Conservation (phyloP, 2,797 vertebrate genomes). For the Apodemus agrarius region DNA sequence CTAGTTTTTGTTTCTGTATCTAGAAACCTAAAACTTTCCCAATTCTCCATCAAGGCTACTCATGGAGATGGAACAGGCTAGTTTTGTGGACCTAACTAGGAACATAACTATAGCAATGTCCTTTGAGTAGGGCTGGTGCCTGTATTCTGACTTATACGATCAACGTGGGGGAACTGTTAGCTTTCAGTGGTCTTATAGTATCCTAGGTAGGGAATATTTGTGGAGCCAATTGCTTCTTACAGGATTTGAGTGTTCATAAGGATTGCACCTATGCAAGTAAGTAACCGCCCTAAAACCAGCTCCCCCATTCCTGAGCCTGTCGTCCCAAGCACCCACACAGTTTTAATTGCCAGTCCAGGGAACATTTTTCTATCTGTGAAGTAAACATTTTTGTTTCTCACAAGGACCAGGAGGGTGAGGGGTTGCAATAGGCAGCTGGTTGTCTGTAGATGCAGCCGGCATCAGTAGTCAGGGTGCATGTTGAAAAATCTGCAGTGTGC, state of each 20-base stretch:
- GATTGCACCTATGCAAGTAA: slow-evolving; percentile 2
- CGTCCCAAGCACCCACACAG: not conserved
- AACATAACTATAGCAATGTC: not conserved
- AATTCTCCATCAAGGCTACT: not conserved
- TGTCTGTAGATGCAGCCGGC: not conserved
- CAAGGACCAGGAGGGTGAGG: not conserved
- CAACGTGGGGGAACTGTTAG: not conserved
- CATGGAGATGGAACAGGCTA: not conserved
- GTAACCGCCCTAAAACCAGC: not conserved
- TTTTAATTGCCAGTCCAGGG: not conserved
- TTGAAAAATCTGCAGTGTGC: not conserved
- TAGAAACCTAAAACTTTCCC: slow-evolving; percentile 5
- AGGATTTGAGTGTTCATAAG: not conserved
- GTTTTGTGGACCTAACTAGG: not conserved
- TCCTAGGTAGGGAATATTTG: not conserved
- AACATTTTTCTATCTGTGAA: not conserved
- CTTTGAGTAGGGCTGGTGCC: not conserved
- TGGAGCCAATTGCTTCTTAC: not conserved
- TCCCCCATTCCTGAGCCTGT: not conserved
- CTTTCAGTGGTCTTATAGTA: not conserved
- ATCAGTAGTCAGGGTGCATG: not conserved
- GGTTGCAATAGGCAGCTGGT: not conserved
- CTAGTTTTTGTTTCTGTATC: not conserved
- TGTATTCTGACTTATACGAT: not conserved
- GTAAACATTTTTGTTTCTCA: not conserved